Evolutionary conservation across 2,888 invertebrate genomes (phyloP), one percentile per base, ranked within the genome.

Genomic region (Drosophila differens): DNA sequence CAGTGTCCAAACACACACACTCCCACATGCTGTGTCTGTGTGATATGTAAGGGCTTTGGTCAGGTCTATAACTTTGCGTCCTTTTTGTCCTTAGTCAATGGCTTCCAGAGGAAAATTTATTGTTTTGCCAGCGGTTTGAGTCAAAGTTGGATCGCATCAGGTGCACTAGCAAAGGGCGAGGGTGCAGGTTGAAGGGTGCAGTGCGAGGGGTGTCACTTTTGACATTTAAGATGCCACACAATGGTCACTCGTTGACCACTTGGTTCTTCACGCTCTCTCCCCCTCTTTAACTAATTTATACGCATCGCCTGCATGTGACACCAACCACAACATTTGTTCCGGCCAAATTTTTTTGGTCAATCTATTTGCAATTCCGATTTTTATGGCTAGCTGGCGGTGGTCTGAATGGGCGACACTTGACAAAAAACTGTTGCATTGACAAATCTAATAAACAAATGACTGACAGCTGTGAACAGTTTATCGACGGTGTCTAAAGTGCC

Each of bases 221-320:
- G 91, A 88, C 87, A 90, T 88, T 90, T 84, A 88, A 88, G 87
- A 88, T 81, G 91, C 85, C 90, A 71, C 80, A 90, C 91, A 87
- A 86, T 87, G 89, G 74, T 60, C 75, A 71, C 76, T 67, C 72
- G 54, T 28, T 69, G 58, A 62, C 59, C 66, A 63, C 73, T 65
- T 44, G 53, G 22, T 65, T 47, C 25, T 47, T 16, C 47, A 16
- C 66, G 37, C 22, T 22, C 16, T 32, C 16, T 41, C 67, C 25
- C 30, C 41, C 57, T 51, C 76, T 76, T 77, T 77, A 92, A 76
- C 76, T 83, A 92, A 92, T 92, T 92, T 92, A 91, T 92, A 89
- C 84, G 86, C 86, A 89, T 87, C 86, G 90, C 74, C 84, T 91
- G 91, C 81, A 83, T 81, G 76, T 91, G 92, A 92, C 91, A 91